Evolutionary conservation across 1,140 invertebrate genomes (phyloP).

Genomic region (Halesus radiatus): DNA sequence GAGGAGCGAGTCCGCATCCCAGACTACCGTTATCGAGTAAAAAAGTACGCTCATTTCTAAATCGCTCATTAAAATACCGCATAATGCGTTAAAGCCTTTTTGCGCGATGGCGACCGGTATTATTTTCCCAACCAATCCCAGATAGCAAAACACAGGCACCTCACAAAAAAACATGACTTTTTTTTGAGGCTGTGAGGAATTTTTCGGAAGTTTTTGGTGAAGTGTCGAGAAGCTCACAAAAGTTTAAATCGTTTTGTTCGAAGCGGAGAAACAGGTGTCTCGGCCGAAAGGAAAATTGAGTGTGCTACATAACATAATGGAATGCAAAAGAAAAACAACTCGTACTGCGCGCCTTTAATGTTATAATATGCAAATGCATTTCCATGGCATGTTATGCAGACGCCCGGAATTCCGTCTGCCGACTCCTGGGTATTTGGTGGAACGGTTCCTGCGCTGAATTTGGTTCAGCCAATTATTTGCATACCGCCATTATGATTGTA

Average conservation of each 20-base stretch:
- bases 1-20: not conserved
- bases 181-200: not conserved
- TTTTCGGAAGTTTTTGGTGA: not conserved
- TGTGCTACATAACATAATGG: constrained; percentile 4
- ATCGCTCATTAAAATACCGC: constrained; percentile 8
- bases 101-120: not conserved
- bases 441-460: not conserved
- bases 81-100: not conserved
- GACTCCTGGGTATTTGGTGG: not conserved
- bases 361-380: constrained; percentile 8
- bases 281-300: constrained; percentile 33
- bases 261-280: constrained; percentile 14
- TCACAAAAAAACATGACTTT: not conserved
- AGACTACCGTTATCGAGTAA: not conserved
- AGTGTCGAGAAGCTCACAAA: not conserved
- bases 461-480: not conserved
- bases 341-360: not conserved
- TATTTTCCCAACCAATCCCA: not conserved
- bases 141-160: not conserved
- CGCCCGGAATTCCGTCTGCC: constrained; percentile 6
- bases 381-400: not conserved
- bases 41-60: constrained; percentile 1
- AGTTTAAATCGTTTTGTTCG: constrained; percentile 5
- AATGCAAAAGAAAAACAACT: constrained; percentile 26
- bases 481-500: too few species aligned